Percentiles rank a stretch among this genome's conserved stretches.
These are phyloP conservation scores for Chrysomallon squamiferum DNA, from an alignment of 1,140 invertebrate genomes.

Conservation along the genomic window DNA sequence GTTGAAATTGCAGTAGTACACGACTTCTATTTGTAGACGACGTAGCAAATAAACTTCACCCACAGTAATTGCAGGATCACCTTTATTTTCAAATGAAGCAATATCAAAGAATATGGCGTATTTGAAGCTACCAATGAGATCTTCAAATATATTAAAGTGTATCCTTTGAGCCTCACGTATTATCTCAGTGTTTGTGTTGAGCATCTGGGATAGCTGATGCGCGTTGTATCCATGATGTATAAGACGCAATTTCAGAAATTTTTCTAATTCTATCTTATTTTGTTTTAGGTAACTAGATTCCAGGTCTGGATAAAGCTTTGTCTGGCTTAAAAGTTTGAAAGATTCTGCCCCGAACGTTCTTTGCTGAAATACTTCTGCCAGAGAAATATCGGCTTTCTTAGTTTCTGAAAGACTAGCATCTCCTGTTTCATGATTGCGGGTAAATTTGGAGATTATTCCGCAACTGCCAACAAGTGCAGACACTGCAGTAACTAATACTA, in stretches of 20 bases:
- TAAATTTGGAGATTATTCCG: too few relatives aligned
- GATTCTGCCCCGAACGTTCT: too few relatives aligned
- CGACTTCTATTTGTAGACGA: conserved; percentile 13
- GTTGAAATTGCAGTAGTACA: conserved; percentile 24
- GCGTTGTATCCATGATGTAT: conserved; percentile 9
- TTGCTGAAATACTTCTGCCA: too few relatives aligned
- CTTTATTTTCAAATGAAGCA: conserved; percentile 28
- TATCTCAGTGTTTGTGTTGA: conserved; percentile 14
- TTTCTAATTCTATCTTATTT: not conserved
- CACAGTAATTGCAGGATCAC: conserved; percentile 29
- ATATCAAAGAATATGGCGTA: conserved; percentile 30
- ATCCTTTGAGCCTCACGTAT: conserved; percentile 24
- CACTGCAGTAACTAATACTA: too few relatives aligned
- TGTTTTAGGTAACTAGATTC: not conserved
- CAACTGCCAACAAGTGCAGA: too few relatives aligned
- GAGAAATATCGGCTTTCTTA: too few relatives aligned
- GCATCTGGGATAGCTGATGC: conserved; percentile 9
- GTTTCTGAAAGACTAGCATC: too few relatives aligned
- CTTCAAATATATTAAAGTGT: conserved; percentile 12
- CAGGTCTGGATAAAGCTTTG: not conserved
- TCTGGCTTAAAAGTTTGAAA: not conserved
- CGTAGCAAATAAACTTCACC: conserved; percentile 26
- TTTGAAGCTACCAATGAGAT: conserved; percentile 9
- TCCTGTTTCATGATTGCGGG: too few relatives aligned
- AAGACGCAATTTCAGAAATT: not conserved